A percentile compares a stretch with the other conserved stretches of the same genome.
Evolutionary conservation across 1,140 invertebrate species (phyloP).

Genomic region (Drosophila mauritiana): DNA sequence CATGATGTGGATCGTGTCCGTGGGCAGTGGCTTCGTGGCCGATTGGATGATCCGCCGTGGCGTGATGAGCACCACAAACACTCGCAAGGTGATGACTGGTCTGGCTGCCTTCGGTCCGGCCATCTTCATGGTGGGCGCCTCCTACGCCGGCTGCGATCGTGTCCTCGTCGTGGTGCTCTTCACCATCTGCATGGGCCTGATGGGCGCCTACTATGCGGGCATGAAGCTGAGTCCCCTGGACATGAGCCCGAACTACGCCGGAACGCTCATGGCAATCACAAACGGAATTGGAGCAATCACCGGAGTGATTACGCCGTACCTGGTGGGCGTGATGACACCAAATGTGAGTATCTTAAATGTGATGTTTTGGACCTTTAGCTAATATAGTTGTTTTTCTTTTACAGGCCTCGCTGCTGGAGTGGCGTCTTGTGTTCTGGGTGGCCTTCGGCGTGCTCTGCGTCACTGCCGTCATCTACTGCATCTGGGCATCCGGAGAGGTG

Average conservation of each 20-base stretch:
- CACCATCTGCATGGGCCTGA: slow-evolving; percentile 89
- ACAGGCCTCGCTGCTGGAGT: slow-evolving; percentile 90
- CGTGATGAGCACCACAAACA: slow-evolving; percentile 87
- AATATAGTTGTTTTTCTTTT: neutral
- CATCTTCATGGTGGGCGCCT: slow-evolving; percentile 91
- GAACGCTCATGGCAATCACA: slow-evolving; percentile 92
- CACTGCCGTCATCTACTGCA: slow-evolving; percentile 90
- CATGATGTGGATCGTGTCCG: slow-evolving; percentile 90
- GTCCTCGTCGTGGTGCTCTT: slow-evolving; percentile 88
- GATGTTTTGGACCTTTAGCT: neutral
- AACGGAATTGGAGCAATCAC: slow-evolving; percentile 93
- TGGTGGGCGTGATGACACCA: slow-evolving; percentile 91
- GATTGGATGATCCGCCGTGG: slow-evolving; percentile 88
- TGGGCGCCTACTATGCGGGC: slow-evolving; percentile 91
- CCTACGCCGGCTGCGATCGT: slow-evolving; percentile 91
- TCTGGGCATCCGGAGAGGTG: slow-evolving; percentile 90
- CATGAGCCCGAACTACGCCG: slow-evolving; percentile 92
- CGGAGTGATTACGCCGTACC: slow-evolving; percentile 91
- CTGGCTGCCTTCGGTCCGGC: slow-evolving; percentile 90
- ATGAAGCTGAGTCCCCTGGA: slow-evolving; percentile 93
- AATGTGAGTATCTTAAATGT: slow-evolving; percentile 86
- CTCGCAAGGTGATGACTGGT: slow-evolving; percentile 90
- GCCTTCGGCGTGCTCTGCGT: slow-evolving; percentile 88
- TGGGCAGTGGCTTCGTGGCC: slow-evolving; percentile 88
- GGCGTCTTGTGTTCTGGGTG: slow-evolving; percentile 94